Evolutionary conservation across 92 coral and sea anemone species (phyloP), one percentile per base, ranked within the genome.

Genomic region (Isaurus tuberculatus): DNA sequence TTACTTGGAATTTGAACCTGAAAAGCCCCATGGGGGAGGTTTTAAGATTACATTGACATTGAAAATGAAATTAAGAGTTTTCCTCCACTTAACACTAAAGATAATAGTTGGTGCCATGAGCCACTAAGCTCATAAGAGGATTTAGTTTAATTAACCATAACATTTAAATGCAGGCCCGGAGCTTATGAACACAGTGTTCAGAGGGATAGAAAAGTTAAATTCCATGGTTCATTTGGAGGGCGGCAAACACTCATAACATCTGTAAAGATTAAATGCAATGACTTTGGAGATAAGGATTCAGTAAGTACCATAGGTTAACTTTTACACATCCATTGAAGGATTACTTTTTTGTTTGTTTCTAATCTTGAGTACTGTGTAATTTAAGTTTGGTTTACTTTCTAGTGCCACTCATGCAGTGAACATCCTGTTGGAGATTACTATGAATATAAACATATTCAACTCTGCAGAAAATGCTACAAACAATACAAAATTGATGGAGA

Each of bases 191-290:
- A 94, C 75, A 87, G 85, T 80, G 97, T 95, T 28, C 68, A 83
- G 15, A 86, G 89, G 36, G 89, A 96, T 69, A 91, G 99, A 80
- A 92, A 94, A 74, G 92, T 96, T 31, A 92, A 96, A 34, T 96
- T 90, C 82, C 97, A 88, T 86, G 99, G 99, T 8, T 83, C 98
- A 13, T 96, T 96, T 94, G 99, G 99, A 34, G 99, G 99, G 0
- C 99, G 95, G 19, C 99, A 96, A 57, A 92, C 97, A 6, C 89
- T 96, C 15, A 90, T 96, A 25, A 90, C 93, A 23, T 94, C 99
- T 26, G 98, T 96, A 13, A 86, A 86, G 48, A 90, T 96, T 29
- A 96, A 96, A 78, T 96, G 99, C 73, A 96, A 92, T 42, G 94
- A 93, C 31, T 94, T 92, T 90, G 98, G 98, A 34, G 98, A 94